Evolutionary conservation across 2,888 invertebrate species (phyloP), one percentile per base, ranked within the genome.

Genomic region (Drosophila multiciliata): DNA sequence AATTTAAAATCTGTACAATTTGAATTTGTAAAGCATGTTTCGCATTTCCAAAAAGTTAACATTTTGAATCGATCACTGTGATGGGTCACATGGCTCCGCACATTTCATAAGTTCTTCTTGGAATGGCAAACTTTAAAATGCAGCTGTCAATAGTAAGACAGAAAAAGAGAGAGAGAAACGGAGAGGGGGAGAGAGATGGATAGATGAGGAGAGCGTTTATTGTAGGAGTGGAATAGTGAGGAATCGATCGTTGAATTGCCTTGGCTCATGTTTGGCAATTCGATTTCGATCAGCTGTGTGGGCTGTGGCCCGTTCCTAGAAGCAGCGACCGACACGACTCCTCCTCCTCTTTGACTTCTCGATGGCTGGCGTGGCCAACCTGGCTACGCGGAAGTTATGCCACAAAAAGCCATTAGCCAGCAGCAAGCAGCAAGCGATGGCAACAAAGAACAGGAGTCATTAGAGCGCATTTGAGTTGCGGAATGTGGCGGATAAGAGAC

Each of bases 391-490:
- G 82, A 82, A 82, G 84, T 83, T 82, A 75, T 72, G 82, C 81
- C 65, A 66, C 72, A 66, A 52, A 57, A 70, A 74, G 73, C 74
- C 83, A 83, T 78, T 79, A 82, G 75, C 78, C 55, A 66, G 48
- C 53, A 59, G 55, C 38, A 35, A 23, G 87, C 87, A 58, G 48
- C 45, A 23, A 45, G 23, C 55, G 52, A 48, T 53, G 49, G 38
- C 76, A 74, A 90, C 89, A 90, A 86, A 90, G 89, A 89, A 89
- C 86, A 90, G 89, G 87, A 89, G 87, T 87, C 87, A 87, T 87
- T 87, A 87, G 89, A 90, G 88, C 78, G 88, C 89, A 75, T 85
- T 89, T 89, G 89, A 87, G 83, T 63, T 82, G 73, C 76, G 85
- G 86, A 89, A 86, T 89, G 89, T 75, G 79, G 78, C 73, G 59